Evolutionary conservation across 2,888 invertebrate genomes (phyloP).

Genomic region (Osmoderma eremita): DNA sequence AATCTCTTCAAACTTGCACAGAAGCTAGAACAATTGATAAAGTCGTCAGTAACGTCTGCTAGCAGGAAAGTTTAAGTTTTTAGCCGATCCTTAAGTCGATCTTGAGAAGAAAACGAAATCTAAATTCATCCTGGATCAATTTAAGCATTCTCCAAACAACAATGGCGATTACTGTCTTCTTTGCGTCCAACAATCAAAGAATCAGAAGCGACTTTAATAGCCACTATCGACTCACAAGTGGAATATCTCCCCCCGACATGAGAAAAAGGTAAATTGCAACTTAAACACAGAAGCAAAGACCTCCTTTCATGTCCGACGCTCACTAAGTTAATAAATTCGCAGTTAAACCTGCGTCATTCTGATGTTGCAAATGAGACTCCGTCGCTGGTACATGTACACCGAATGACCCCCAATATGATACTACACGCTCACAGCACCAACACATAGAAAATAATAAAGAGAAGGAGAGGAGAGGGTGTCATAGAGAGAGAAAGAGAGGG

Average conservation of each 20-base stretch:
- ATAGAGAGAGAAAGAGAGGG: constrained; percentile 35
- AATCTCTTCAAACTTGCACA: no score
- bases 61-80: no score
- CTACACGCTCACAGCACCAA: constrained; percentile 24
- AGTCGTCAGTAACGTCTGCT: no score
- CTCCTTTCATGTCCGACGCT: constrained; percentile 21
- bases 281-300: constrained; percentile 25
- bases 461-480: constrained; percentile 37
- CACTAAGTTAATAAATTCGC: constrained; percentile 27
- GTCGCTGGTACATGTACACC: constrained; percentile 1
- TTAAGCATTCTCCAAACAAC: constrained; percentile 13
- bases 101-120: neutral
- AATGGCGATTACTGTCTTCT: neutral
- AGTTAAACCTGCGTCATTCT: constrained; percentile 26
- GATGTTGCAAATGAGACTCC: constrained; percentile 26
- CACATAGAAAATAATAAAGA: constrained; percentile 34
- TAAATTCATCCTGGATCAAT: constrained; percentile 1
- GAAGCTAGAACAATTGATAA: no score
- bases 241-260: constrained; percentile 1
- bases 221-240: neutral
- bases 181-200: neutral
- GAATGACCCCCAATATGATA: constrained; percentile 30
- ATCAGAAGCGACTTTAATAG: neutral
- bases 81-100: no score
- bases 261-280: constrained; percentile 25